Percentiles rank a stretch among this genome's conserved stretches.
Evolutionary conservation across 2,888 invertebrate genomes (phyloP).

Genomic region (Ptychoptera contaminata): DNA sequence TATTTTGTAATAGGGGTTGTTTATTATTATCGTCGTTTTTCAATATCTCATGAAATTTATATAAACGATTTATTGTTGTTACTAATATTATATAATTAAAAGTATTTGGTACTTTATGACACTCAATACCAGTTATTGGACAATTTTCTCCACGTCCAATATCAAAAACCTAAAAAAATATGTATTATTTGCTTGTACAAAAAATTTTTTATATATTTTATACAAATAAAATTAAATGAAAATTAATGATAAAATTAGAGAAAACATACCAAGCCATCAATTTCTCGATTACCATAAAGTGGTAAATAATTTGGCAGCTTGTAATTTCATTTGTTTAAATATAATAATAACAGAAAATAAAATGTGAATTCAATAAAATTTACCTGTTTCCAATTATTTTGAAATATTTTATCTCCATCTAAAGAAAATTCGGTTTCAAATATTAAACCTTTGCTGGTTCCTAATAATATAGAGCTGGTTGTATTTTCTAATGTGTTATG

Average conservation of each 20-base stretch:
- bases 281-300: slow-evolving; percentile 54
- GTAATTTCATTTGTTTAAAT: slow-evolving; percentile 12
- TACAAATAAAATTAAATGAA: slow-evolving; percentile 8
- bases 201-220: slow-evolving; percentile 8
- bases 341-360: slow-evolving; percentile 9
- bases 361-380: slow-evolving; percentile 7
- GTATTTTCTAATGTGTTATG: slow-evolving; percentile 48
- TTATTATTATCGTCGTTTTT: slow-evolving; percentile 50
- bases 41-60: slow-evolving; percentile 72
- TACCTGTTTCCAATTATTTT: slow-evolving; percentile 78
- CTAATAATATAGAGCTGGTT: slow-evolving; percentile 74
- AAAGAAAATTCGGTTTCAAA: slow-evolving; percentile 77
- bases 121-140: slow-evolving; percentile 77
- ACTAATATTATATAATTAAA: slow-evolving; percentile 69
- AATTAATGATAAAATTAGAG: not conserved
- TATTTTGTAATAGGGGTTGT: slow-evolving; percentile 47
- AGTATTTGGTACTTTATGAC: slow-evolving; percentile 53
- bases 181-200: slow-evolving; percentile 22
- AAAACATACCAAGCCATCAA: slow-evolving; percentile 53
- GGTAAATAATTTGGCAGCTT: slow-evolving; percentile 65
- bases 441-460: slow-evolving; percentile 78
- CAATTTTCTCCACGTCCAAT: slow-evolving; percentile 62
- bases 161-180: slow-evolving; percentile 58
- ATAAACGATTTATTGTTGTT: slow-evolving; percentile 68
- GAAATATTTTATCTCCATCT: slow-evolving; percentile 70